Conservation (phyloP, 2,888 invertebrate genomes). For the Notocelia uddmanniana region DNA sequence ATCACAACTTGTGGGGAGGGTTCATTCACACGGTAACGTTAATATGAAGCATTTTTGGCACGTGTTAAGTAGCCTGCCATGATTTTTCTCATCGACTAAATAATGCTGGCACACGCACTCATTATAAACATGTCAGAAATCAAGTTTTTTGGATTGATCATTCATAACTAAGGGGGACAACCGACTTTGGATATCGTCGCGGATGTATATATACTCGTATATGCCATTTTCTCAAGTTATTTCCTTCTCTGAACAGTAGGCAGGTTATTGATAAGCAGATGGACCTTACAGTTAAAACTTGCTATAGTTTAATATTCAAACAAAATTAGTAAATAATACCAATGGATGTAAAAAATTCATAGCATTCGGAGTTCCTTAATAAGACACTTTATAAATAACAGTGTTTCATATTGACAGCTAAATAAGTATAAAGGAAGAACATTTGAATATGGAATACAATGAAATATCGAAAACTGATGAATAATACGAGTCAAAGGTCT, state of each 20-base stretch:
- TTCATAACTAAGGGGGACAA: no score
- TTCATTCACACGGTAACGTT: slow-evolving; percentile 27
- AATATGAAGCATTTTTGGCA: slow-evolving; percentile 34
- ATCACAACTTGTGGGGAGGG: slow-evolving; percentile 21
- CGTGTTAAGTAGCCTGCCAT: slow-evolving; percentile 24
- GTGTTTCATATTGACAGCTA: neutral
- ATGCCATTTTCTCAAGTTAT: no score
- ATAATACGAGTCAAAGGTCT: slow-evolving; percentile 43
- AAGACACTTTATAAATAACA: slow-evolving; percentile 18
- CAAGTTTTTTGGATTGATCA: no score
- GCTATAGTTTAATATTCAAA: neutral
- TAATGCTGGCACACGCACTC: neutral
- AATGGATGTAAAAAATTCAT: neutral
- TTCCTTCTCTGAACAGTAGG: no score
- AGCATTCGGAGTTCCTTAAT: neutral
- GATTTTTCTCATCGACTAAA: slow-evolving; percentile 3
- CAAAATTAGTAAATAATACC: neutral
- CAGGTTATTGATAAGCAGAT: neutral
- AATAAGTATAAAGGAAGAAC: slow-evolving; percentile 31
- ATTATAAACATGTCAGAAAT: neutral
- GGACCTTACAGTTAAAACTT: neutral
- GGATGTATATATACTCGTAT: no score
- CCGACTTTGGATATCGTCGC: no score
- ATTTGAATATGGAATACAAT: slow-evolving; percentile 37
- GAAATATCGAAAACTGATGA: slow-evolving; percentile 30